A percentile compares a stretch with the other conserved stretches of the same genome.
Conservation (phyloP, 2,888 invertebrate genomes). For the Xestoiulus laeticollis region DNA sequence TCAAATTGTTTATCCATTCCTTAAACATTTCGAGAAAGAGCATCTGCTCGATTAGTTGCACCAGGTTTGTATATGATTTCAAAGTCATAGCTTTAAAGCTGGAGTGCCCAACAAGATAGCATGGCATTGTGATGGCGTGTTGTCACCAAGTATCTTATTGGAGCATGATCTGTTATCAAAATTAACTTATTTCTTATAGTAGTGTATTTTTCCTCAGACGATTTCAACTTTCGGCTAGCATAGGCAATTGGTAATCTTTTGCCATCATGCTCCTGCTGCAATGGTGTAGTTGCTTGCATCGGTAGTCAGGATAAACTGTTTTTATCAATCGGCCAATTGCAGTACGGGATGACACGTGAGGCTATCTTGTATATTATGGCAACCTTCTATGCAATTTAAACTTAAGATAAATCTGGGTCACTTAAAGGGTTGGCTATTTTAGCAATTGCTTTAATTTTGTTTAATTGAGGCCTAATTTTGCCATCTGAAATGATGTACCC, state of each 20-base stretch:
- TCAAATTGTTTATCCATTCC: neutral
- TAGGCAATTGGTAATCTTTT: neutral
- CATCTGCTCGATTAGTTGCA: neutral
- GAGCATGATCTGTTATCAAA: neutral
- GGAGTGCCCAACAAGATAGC: neutral
- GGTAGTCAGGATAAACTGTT: slow-evolving; percentile 23
- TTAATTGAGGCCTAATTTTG: neutral
- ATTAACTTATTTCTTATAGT: neutral
- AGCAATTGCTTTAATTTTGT: neutral
- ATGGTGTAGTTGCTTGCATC: slow-evolving; percentile 46
- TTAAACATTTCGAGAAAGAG: neutral
- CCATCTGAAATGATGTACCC: neutral
- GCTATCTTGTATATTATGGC: neutral
- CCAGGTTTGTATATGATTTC: neutral
- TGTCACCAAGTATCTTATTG: neutral
- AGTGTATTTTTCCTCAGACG: slow-evolving; percentile 44
- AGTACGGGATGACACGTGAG: neutral
- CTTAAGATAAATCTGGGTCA: neutral
- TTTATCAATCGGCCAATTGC: neutral
- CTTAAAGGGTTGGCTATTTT: slow-evolving; percentile 34
- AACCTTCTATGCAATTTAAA: neutral
- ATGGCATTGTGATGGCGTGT: neutral
- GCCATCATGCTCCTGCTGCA: neutral
- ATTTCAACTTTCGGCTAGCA: slow-evolving; percentile 40
- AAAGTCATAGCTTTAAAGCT: neutral